Base-by-base conservation (phyloP, 2,888 invertebrate species). In the Steromphala cineraria region DNA sequence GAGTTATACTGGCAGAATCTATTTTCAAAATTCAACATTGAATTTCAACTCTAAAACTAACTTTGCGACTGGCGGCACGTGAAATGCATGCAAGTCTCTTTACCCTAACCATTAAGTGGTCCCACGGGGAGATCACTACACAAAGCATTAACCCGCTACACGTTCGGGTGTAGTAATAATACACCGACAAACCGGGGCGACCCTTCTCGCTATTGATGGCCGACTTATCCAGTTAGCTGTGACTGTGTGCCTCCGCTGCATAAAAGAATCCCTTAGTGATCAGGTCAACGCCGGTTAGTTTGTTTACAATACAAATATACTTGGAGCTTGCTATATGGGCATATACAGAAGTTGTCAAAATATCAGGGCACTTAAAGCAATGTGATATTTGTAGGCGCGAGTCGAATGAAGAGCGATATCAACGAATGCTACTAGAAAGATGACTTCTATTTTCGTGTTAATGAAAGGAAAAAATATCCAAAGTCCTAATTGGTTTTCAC, bases 81-180 rank as follows among this genome's bases (percentile, higher is more conserved):
- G 36, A 71, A 71, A 21, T 36, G 19, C n/a, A 71, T 36, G 36
- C 36, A 31, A 36, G 10, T 8, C 19, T 71, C 24, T 71, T 71
- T 28, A 71, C 71, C 36, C 36, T n/a, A 36, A 71, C 19, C 36
- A 71, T 71, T 71, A 36, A 36, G 19, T 40, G 36, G 36, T 31
- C 71, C 71, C 71, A 17, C 17, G 19, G 71, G 71, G 71, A 71
- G 40, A 31, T 40, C 36, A 36, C 31, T 19, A 71, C 40, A 71
- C 71, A 71, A 71, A 40, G 40, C 28, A 36, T 71, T 71, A 71
- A 71, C 71, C 40, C 71, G 24, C 36, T 71, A 71, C 71, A 71
- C 71, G 40, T 71, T 71, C 36, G 31, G 71, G 71, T 71, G 71
- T 71, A 71, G 71, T 71, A 71, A 71, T 71, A 71, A 71, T 71